phyloP scores from a whole-genome alignment of 2,113 vertebrate species.

The Ptyas mucosa region DNA sequence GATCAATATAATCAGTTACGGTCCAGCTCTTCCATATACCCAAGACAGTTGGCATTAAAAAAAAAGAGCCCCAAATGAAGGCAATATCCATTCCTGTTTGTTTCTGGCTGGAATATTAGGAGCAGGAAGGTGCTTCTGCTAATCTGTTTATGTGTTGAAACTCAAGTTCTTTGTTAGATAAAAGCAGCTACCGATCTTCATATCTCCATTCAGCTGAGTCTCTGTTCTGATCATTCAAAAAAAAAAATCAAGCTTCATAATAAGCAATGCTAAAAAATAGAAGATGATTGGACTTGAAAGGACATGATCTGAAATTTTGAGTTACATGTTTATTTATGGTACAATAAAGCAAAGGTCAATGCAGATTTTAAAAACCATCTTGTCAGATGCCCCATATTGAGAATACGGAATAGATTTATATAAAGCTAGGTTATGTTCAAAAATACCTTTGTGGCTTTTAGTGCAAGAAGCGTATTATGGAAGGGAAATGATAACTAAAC shows the following conservation, averaged over 20 bases:
- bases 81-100: not conserved
- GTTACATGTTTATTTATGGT: not conserved
- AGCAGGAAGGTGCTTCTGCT: not conserved
- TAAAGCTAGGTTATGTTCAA: not conserved
- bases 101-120: slow-evolving; percentile 15
- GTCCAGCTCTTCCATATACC: slow-evolving; percentile 10
- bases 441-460: not conserved
- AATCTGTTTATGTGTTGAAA: slow-evolving; percentile 19
- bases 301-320: not conserved
- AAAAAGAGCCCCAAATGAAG: slow-evolving; percentile 39
- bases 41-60: not conserved
- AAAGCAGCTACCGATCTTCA: not conserved
- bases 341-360: not conserved
- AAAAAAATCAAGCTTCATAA: not conserved
- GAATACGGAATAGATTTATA: not conserved
- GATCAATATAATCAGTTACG: slow-evolving; percentile 25
- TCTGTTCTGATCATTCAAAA: not conserved
- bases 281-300: not conserved
- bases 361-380: not conserved
- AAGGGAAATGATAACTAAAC: not conserved
- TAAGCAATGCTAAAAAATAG: not conserved
- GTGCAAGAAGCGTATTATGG: not conserved
- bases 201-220: not conserved
- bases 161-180: not conserved
- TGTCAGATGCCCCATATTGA: not conserved